Evolutionary conservation across 2,113 vertebrate species (phyloP).

Genomic region (Petromus typicus): DNA sequence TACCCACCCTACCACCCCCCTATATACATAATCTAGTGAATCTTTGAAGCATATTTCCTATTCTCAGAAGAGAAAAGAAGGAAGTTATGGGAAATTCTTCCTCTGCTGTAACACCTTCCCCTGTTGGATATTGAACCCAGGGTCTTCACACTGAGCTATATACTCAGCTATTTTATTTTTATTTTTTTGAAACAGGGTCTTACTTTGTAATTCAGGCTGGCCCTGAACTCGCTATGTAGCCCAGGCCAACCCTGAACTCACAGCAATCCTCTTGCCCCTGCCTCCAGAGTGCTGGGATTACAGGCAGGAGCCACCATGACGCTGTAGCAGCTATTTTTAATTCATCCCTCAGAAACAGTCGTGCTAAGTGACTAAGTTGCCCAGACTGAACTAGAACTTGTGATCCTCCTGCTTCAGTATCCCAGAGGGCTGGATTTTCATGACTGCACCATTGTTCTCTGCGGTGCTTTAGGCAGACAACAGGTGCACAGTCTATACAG

Average conservation of each 20-base stretch:
- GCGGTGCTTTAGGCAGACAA: neutral
- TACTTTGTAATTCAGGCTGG: too few species aligned
- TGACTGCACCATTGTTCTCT: neutral
- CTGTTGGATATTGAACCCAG: neutral
- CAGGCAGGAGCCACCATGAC: too few species aligned
- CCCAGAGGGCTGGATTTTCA: neutral
- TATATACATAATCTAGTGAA: too few species aligned
- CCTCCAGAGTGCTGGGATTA: too few species aligned
- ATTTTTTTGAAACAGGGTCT: neutral
- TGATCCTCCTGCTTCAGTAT: neutral
- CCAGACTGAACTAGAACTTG: neutral
- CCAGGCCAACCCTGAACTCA: too few species aligned
- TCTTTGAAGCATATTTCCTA: neutral
- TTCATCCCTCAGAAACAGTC: too few species aligned
- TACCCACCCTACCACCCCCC: too few species aligned
- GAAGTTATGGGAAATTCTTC: neutral
- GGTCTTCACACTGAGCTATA: neutral
- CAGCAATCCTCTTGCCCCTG: too few species aligned
- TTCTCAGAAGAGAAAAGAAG: neutral
- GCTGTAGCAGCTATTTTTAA: too few species aligned
- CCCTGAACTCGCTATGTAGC: too few species aligned
- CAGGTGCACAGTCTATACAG: neutral
- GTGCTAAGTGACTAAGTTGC: neutral
- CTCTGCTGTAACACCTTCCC: neutral
- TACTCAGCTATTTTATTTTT: neutral